Base-by-base conservation (phyloP, 2,888 invertebrate genomes). In the Quadroppia sp. region DNA sequence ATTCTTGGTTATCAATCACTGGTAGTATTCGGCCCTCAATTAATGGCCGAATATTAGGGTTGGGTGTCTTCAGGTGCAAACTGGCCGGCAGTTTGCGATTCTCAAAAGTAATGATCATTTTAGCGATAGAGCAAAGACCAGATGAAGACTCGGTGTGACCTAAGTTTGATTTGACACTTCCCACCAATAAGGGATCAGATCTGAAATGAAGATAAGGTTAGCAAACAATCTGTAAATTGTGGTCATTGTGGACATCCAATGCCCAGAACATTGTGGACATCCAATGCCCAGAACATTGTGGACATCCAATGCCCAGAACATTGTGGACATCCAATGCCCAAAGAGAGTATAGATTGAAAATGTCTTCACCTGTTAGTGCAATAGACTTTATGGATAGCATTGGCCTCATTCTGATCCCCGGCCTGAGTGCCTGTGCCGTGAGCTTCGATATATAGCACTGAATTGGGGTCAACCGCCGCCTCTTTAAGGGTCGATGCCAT, bases 381-480 rank as follows among this genome's bases (percentile, higher is more conserved):
- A 85, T 94, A 94, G 76, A 92, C 87, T 77, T 67, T 32, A 20
- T 53, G n/a, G 74, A 85, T 83, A 30, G 83, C 81, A 78, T 84
- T 84, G 20, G 84, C 80, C 78, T 93, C 92, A 0, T 90, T 93
- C 0, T 96, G 97, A 85, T 98, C 98, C 15, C 98, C 95, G 48
- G 90, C 90, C 86, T 95, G 94, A 7, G 98, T 99, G 74, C 98
- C 98, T 25, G 98, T 98, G 73, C 98, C 98, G 83, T 99, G 98
- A 71, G 96, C 94, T 84, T 99, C 98, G 0, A 99, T 90, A 83
- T 97, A 99, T 2, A 84, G 85, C 0, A 99, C 91, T 74, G 91
- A 89, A 70, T 85, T 82, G 2, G 97, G 96, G 79, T 90, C 88
- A 71, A 98, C 83, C 0, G 89, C 88, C 40, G 88, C 88, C 83